Evolutionary conservation across 2,888 invertebrate genomes (phyloP), one percentile per base, ranked within the genome.

Genomic region (Agrochola lota): DNA sequence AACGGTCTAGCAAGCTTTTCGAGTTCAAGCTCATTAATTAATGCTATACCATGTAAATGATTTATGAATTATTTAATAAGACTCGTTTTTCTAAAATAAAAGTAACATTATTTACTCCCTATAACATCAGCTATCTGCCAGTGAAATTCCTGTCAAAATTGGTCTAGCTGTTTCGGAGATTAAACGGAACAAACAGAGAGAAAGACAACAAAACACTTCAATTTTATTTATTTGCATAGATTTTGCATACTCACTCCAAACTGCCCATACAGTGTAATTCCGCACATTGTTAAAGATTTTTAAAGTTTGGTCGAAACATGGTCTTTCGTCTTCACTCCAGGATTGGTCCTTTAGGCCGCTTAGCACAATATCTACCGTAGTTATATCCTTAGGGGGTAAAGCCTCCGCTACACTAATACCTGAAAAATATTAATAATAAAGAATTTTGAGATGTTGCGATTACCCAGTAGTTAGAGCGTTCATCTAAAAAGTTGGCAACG

Each of bases 241-340:
- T 43, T 9, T 43, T 11, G 5, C 43, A 11, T 43, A 81, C 87
- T 87, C 57, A 85, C 85, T 81, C 85, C 87, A 87, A 23, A 81
- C 69, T 46, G 87, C 85, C 85, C 85, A 85, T 1, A 85, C 82
- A 0, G 85, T 85, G 20, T 86, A 75, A 71, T 86, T 86, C 17
- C 52, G 43, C 23, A 79, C 85, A 76, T 86, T 87, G 8, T 76
- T 40, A 46, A 86, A 52, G 12, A 86, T 30, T 8, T 23, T 46
- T 20, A 87, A 23, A 8, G 77, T 86, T 7, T 86, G 71, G 1
- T 74, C 71, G 8, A 85, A 23, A 74, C 85, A 86, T 40, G 35
- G 49, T 62, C 0, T 17, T 74, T 86, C 87, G 0, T 80, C 55
- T 12, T 62, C 35, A 40, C 4, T n/a, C 85, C 85, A 86, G 12